Evolutionary conservation across 1,140 invertebrate species (phyloP).

Genomic region (Lanistes nyassanus): DNA sequence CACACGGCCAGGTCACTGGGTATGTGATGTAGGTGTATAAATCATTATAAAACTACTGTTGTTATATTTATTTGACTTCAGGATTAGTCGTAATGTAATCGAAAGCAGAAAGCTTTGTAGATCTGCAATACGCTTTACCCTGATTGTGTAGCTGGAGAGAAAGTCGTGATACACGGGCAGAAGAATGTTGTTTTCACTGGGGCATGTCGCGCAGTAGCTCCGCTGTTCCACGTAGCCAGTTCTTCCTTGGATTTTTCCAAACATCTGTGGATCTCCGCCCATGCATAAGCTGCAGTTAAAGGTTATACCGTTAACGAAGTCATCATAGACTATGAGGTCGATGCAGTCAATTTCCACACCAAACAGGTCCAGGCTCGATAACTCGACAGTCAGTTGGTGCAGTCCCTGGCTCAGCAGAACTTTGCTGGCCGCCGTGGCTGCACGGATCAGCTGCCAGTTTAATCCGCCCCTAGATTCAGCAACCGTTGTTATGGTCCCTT

Average conservation of each 20-base stretch:
- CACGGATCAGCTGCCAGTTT: conserved; percentile 11
- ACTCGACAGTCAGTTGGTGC: background rate
- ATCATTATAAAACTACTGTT: too few species aligned
- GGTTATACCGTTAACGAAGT: conserved; percentile 2
- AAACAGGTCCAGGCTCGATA: background rate
- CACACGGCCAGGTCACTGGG: too few species aligned
- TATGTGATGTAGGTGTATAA: too few species aligned
- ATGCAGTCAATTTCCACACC: conserved; percentile 21
- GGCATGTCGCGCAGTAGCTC: conserved; percentile 14
- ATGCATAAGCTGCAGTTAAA: conserved; percentile 15
- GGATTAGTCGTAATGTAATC: too few species aligned
- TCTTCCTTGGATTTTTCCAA: background rate
- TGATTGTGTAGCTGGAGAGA: conserved; percentile 9
- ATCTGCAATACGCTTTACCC: background rate
- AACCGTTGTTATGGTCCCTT: background rate
- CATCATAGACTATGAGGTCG: conserved; percentile 4
- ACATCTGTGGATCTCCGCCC: background rate
- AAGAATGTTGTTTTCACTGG: conserved; percentile 25
- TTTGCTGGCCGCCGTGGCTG: background rate
- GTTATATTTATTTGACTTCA: too few species aligned
- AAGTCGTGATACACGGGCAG: conserved; percentile 18
- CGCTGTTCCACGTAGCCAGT: background rate
- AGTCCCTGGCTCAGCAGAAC: background rate
- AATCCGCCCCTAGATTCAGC: background rate
- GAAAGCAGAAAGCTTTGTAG: too few species aligned